Conservation (phyloP, 2,888 invertebrate species). For the Drosophila testacea region DNA sequence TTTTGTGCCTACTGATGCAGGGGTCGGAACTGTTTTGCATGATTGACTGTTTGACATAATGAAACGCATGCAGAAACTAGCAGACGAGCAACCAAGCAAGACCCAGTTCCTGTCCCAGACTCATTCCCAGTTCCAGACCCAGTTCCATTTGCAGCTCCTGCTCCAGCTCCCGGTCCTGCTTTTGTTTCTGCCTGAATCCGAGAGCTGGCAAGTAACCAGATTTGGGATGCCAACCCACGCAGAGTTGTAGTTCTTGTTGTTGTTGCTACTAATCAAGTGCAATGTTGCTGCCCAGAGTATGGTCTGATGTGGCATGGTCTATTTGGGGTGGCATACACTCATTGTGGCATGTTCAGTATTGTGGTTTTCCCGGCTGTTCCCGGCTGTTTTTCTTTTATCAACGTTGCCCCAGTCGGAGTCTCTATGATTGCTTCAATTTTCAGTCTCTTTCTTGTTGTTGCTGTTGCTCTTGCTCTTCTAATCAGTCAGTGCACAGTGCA, state of each 20-base stretch:
- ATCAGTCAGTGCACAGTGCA: slow-evolving; percentile 61
- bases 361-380: slow-evolving; percentile 57
- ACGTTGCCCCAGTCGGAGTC: slow-evolving; percentile 51
- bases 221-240: slow-evolving; percentile 43
- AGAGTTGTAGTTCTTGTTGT: slow-evolving; percentile 41
- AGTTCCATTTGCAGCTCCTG: neutral
- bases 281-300: slow-evolving; percentile 44
- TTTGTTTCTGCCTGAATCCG: neutral
- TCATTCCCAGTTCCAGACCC: neutral
- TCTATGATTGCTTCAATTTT: slow-evolving; percentile 44
- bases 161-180: neutral
- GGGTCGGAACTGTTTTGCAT: slow-evolving; percentile 73
- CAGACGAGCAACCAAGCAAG: slow-evolving; percentile 15
- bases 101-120: slow-evolving; percentile 1
- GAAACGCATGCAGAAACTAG: slow-evolving; percentile 75
- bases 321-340: slow-evolving; percentile 27
- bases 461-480: slow-evolving; percentile 47
- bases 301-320: neutral
- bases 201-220: slow-evolving; percentile 59
- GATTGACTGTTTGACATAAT: slow-evolving; percentile 79
- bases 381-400: slow-evolving; percentile 71
- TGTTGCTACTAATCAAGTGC: slow-evolving; percentile 72
- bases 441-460: slow-evolving; percentile 8
- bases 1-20: slow-evolving; percentile 52
- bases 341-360: slow-evolving; percentile 60